Evolutionary conservation across 2,113 vertebrate species (phyloP), one percentile per base, ranked within the genome.

Genomic region (Hymenochirus boettgeri): DNA sequence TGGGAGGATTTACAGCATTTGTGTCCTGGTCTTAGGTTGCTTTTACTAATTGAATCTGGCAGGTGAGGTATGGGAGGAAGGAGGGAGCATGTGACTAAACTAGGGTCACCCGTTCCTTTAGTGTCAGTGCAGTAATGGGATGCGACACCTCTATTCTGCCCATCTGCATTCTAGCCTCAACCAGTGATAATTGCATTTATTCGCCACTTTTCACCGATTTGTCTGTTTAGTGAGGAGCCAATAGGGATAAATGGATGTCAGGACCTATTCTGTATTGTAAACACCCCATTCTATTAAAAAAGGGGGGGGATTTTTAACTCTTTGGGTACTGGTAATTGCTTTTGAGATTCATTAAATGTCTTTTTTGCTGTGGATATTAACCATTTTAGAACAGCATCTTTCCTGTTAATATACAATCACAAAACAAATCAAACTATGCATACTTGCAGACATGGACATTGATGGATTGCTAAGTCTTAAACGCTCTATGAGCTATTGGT

Each of bases 101-200:
- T 27, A 86, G 91, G 93, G 92, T 95, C 93, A 93, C 93, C 89
- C 87, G 89, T 90, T 89, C 88, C 92, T 92, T 97, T 90, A 94
- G 90, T 91, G 87, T 89, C 91, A 87, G 90, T 88, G 88, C 87
- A 88, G 91, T 95, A 98, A 98, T 98, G 90, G 89, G 90, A 96
- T 95, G 91, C 95, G 94, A 96, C 95, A 95, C 92, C 93, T 95
- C 90, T 93, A 89, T 93, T 96, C 94, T 96, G 93, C 31, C 45
- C 55, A 58, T 58, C 46, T 51, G 55, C 47, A 51, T 39, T 22
- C 17, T 24, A 24, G 55, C 27, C 46, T n/a, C 26, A 18, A 54
- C 27, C 7, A 19, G 46, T 48, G 55, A 66, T 66, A 66, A 66
- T 66, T 66, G 64, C 55, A 57, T 58, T 51, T 59, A 66, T 58